Conservation (phyloP, 2,113 vertebrate genomes). For the Hippocampus comes region DNA sequence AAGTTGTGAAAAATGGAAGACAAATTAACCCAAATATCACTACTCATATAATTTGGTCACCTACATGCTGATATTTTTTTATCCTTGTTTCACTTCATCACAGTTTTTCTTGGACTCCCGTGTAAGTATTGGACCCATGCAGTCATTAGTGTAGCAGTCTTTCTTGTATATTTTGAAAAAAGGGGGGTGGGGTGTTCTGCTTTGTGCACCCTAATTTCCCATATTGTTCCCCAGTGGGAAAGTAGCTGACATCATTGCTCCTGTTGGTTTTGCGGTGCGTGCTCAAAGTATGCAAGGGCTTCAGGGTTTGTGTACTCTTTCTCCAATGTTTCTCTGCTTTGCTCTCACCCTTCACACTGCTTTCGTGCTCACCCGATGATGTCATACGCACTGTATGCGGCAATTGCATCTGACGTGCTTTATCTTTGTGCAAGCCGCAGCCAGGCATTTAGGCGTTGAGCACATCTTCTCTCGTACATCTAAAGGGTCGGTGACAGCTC, state of each 20-base stretch:
- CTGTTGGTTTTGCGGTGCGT: slow-evolving; percentile 61
- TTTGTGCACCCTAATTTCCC: slow-evolving; percentile 56
- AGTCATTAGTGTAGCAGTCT: slow-evolving; percentile 60
- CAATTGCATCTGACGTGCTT: slow-evolving; percentile 73
- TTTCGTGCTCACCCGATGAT: slow-evolving; percentile 59
- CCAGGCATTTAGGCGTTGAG: slow-evolving; percentile 39
- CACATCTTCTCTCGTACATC: slow-evolving; percentile 44
- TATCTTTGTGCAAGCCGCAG: slow-evolving; percentile 74
- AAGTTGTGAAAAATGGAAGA: too few species aligned
- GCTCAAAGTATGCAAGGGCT: slow-evolving; percentile 57
- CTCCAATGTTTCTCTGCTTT: slow-evolving; percentile 43
- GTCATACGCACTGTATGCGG: slow-evolving; percentile 65
- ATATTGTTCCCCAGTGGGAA: slow-evolving; percentile 65
- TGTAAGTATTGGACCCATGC: slow-evolving; percentile 23
- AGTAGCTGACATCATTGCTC: slow-evolving; percentile 67
- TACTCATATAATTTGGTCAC: background rate
- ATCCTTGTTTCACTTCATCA: background rate
- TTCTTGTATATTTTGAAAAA: slow-evolving; percentile 47
- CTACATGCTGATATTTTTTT: background rate
- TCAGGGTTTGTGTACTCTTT: slow-evolving; percentile 60
- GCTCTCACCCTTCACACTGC: slow-evolving; percentile 40
- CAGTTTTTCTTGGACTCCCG: slow-evolving; percentile 4
- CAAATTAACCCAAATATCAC: background rate
- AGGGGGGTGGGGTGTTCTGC: slow-evolving; percentile 35
- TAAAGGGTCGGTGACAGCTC: slow-evolving; percentile 44